These are phyloP conservation scores for Tachina grossa DNA, from an alignment of 2,888 invertebrate genomes.

Conservation along the genomic window DNA sequence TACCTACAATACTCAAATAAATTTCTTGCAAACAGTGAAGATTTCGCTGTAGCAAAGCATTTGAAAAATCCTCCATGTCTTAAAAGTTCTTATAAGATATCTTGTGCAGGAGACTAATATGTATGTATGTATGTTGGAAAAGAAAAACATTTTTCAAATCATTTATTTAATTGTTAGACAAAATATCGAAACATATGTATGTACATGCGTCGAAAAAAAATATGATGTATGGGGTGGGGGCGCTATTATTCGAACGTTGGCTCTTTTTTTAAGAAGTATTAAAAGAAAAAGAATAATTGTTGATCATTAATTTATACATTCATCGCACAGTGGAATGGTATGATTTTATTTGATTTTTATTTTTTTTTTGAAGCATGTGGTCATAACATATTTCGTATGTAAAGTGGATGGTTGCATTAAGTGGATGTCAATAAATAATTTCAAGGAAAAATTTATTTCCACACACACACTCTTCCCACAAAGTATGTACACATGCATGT, in stretches of 20 bases:
- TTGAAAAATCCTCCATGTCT: no score
- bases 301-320: slow-evolving; percentile 71
- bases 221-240: slow-evolving; percentile 10
- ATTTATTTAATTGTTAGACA: slow-evolving; percentile 64
- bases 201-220: background rate
- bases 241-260: background rate
- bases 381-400: slow-evolving; percentile 41
- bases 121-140: background rate
- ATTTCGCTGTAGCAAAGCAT: no score
- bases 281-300: slow-evolving; percentile 64
- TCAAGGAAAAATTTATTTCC: slow-evolving; percentile 46
- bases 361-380: slow-evolving; percentile 20
- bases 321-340: slow-evolving; percentile 46
- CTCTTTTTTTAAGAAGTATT: background rate
- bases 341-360: slow-evolving; percentile 2
- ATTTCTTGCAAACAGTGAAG: no score
- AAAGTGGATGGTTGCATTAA: slow-evolving; percentile 56
- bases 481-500: slow-evolving; percentile 8
- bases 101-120: no score
- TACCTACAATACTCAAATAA: no score
- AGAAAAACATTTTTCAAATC: slow-evolving; percentile 42
- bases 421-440: slow-evolving; percentile 70
- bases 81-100: no score
- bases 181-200: slow-evolving; percentile 45
- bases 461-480: slow-evolving; percentile 3